Evolutionary conservation across 2,797 vertebrate genomes (phyloP).

Genomic region (Acanthiza pusilla): DNA sequence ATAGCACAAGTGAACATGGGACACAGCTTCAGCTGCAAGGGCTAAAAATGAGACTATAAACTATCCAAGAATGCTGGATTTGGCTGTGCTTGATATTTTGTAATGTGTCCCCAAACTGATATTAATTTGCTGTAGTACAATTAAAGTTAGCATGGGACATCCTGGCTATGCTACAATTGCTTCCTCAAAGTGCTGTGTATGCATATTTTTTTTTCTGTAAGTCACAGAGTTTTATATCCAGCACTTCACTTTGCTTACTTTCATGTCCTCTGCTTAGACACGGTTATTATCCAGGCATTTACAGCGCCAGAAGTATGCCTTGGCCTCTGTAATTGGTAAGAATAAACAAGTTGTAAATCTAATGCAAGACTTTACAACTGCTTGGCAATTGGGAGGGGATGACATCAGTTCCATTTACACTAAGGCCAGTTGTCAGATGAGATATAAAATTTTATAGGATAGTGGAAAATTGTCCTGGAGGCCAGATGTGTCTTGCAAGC

Average conservation of each 20-base stretch:
- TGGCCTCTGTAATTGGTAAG: neutral
- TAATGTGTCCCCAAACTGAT: neutral
- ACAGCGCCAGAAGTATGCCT: neutral
- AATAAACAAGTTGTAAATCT: slow-evolving; percentile 36
- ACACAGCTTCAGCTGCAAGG: neutral
- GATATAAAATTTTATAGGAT: neutral
- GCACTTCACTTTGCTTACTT: slow-evolving; percentile 14
- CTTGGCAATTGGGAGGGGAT: neutral
- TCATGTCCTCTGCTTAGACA: neutral
- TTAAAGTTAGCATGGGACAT: neutral
- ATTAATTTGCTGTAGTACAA: neutral
- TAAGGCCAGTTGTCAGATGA: neutral
- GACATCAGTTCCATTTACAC: slow-evolving; percentile 5
- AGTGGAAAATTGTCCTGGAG: neutral
- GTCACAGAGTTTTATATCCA: neutral
- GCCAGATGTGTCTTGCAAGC: neutral
- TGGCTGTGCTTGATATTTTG: neutral
- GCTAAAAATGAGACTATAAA: neutral
- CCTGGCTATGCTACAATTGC: neutral
- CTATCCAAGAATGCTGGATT: neutral
- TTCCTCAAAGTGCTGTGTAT: neutral
- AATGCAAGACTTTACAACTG: neutral
- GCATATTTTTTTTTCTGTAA: neutral
- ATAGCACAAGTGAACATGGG: neutral
- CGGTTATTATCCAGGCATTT: neutral